phyloP scores from a whole-genome alignment of 2,888 invertebrate genomes.

The Eutolmus rufibarbis region DNA sequence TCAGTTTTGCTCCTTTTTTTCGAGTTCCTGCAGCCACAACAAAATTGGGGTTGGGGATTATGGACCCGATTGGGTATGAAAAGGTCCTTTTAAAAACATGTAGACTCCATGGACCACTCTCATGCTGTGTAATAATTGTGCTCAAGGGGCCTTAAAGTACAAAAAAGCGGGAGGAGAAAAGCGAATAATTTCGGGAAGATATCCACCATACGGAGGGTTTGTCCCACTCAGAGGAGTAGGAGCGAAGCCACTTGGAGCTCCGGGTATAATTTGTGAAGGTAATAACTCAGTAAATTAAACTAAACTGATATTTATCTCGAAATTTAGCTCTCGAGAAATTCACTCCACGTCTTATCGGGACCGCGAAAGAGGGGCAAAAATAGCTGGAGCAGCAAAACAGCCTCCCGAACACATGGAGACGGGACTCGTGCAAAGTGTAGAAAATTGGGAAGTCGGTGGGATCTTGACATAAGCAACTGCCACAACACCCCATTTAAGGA shows the following conservation, averaged over 20 bases:
- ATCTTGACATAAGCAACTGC: constrained; percentile 31
- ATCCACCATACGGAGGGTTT: background rate
- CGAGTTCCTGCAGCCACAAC: background rate
- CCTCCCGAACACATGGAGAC: background rate
- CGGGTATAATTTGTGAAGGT: constrained; percentile 18
- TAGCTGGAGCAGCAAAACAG: background rate
- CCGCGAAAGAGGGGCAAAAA: background rate
- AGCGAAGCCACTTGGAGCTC: background rate
- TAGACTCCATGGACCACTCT: background rate
- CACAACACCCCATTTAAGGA: constrained; percentile 26
- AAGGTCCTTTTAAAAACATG: background rate
- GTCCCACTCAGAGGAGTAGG: background rate
- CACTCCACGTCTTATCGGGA: background rate
- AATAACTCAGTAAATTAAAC: constrained; percentile 44
- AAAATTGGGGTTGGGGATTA: background rate
- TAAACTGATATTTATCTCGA: constrained; percentile 44
- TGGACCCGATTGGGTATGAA: background rate
- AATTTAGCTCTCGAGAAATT: constrained; percentile 33
- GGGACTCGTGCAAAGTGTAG: background rate
- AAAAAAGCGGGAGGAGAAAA: background rate
- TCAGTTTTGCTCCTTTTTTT: background rate
- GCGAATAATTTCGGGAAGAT: background rate
- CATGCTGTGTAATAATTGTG: background rate
- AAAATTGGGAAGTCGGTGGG: background rate
- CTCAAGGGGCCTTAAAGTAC: background rate